These are phyloP conservation scores for Drosophila recens DNA, from an alignment of 2,888 invertebrate genomes.

Conservation along the genomic window DNA sequence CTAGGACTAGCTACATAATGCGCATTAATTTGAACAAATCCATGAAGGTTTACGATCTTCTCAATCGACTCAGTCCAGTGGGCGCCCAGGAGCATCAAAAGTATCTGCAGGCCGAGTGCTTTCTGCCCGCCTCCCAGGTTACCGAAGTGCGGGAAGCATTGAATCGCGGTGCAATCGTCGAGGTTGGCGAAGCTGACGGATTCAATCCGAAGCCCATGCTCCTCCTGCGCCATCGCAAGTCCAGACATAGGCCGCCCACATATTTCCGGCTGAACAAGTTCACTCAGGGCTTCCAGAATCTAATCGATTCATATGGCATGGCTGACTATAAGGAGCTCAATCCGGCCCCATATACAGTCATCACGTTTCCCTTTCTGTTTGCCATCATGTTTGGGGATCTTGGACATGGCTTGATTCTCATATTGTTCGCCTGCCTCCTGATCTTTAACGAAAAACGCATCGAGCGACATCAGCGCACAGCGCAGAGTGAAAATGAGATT, in stretches of 20 bases:
- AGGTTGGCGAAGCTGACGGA: constrained; percentile 11
- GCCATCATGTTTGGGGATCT: constrained; percentile 98
- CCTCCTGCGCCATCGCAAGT: constrained; percentile 20
- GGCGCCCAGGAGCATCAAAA: constrained; percentile 88
- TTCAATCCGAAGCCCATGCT: constrained; percentile 91
- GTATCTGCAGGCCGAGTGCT: constrained; percentile 95
- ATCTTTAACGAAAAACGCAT: constrained; percentile 91
- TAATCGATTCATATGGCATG: constrained; percentile 97
- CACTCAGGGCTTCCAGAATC: constrained; percentile 91
- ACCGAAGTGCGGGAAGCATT: constrained; percentile 91
- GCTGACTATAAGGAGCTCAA: constrained; percentile 96
- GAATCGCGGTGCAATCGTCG: constrained; percentile 85
- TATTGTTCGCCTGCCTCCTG: constrained; percentile 92
- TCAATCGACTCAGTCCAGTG: constrained; percentile 95
- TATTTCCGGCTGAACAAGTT: constrained; percentile 96
- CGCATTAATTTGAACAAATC: constrained; percentile 91
- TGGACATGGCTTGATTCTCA: constrained; percentile 95
- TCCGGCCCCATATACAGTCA: constrained; percentile 94
- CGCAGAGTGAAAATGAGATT: constrained; percentile 91
- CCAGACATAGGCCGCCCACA: constrained; percentile 87
- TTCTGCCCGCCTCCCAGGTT: constrained; percentile 91
- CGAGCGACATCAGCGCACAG: constrained; percentile 84
- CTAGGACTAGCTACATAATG: constrained; percentile 87
- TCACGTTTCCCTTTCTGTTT: constrained; percentile 97
- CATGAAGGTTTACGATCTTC: constrained; percentile 94